Base-by-base conservation (phyloP, 2,113 vertebrate genomes). In the Perca fluviatilis region DNA sequence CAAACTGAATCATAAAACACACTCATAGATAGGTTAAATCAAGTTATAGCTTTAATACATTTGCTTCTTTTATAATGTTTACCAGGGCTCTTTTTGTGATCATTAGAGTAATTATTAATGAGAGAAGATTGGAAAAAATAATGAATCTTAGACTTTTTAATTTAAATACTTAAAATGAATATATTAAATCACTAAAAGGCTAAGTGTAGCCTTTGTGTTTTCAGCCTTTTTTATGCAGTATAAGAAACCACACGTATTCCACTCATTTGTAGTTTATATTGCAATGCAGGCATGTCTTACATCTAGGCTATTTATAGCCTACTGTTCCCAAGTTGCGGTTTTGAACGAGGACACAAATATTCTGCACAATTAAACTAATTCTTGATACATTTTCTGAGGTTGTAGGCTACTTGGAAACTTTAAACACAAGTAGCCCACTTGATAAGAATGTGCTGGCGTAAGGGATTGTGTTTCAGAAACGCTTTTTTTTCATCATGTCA, bases 391-490 rank as follows among this genome's bases (percentile, higher is more conserved):
- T 72, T 86, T 71, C 25, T 60, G 27, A 61, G 10, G 1, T 66
- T 57, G 79, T 69, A 61, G 27, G 30, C 30, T 30, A 33, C 73
- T 36, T 14, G 51, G 64, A 40, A 83, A 81, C 30, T 21, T 77
- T 75, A 47, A 33, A 83, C 36, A 13, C 43, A 27, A 46, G 43
- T 64, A 11, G 71, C 47, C 68, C 70, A 68, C 54, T 47, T 80
- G 95, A 96, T 95, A 95, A 96, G 94, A 95, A 96, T 95, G 85
- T 93, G 94, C 95, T 96, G 93, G 74, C 67, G 86, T 89, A 72
- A 89, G 93, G 92, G 93, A 89, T 95, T 83, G 70, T 53, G 90
- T 96, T 94, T 93, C 95, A 83, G 89, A 86, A 82, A 82, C 19
- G 74, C 91, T 88, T 86, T 88, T 90, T 89, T 33, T 27, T 27